These are phyloP conservation scores for Colistium nudipinnis DNA, from an alignment of 2,113 vertebrate species.

Conservation along the genomic window DNA sequence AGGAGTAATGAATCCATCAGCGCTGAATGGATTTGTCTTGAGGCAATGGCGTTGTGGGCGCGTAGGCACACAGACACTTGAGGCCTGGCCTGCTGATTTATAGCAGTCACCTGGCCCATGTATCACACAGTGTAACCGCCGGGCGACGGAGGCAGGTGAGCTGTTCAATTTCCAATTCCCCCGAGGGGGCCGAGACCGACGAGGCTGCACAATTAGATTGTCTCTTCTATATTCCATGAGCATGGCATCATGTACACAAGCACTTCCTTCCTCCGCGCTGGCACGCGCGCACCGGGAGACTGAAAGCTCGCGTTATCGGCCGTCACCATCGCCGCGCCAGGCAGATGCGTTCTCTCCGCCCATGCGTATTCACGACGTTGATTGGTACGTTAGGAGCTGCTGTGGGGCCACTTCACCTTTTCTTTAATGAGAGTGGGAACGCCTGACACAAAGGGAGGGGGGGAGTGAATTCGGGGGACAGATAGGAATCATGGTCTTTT, in stretches of 20 bases:
- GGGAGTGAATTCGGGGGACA: slow-evolving; percentile 58
- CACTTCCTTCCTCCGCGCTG: neutral
- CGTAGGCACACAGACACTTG: slow-evolving; percentile 38
- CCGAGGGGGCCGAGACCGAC: slow-evolving; percentile 22
- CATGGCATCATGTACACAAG: slow-evolving; percentile 16
- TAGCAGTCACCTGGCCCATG: slow-evolving; percentile 53
- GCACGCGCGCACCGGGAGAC: neutral
- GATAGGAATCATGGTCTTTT: slow-evolving; percentile 79
- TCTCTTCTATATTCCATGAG: neutral
- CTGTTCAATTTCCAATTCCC: slow-evolving; percentile 39
- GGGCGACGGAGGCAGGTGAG: slow-evolving; percentile 56
- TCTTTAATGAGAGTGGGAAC: slow-evolving; percentile 71
- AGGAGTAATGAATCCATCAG: slow-evolving; percentile 85
- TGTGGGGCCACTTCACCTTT: slow-evolving; percentile 64
- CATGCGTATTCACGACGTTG: slow-evolving; percentile 64
- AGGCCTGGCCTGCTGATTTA: slow-evolving; percentile 77
- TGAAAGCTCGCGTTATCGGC: slow-evolving; percentile 22
- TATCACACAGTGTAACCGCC: slow-evolving; percentile 57
- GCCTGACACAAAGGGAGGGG: slow-evolving; percentile 62
- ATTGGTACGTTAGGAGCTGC: slow-evolving; percentile 53
- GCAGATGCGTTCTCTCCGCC: slow-evolving; percentile 22
- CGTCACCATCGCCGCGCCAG: neutral
- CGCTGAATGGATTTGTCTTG: slow-evolving; percentile 81
- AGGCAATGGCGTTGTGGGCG: slow-evolving; percentile 68
- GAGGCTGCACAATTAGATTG: neutral